phyloP scores from a whole-genome alignment of 2,888 invertebrate species.

The Charanyca ferruginea region DNA sequence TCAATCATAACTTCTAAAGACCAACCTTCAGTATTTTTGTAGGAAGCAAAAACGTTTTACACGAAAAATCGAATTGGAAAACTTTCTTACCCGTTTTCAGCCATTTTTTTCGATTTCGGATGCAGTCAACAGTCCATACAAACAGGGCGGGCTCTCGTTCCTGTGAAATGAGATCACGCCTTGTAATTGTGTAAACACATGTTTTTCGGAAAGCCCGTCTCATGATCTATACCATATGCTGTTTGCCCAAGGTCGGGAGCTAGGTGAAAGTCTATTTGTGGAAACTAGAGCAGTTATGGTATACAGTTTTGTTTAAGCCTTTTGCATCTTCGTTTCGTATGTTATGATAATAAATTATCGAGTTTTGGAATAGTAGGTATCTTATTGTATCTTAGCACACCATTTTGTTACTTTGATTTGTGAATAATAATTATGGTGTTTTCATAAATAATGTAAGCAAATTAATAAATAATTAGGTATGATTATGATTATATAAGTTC shows the following conservation, averaged over 20 bases:
- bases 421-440: too few species aligned
- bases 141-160: constrained; percentile 61
- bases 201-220: constrained; percentile 65
- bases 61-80: constrained; percentile 11
- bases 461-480: too few species aligned
- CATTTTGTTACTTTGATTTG: too few species aligned
- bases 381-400: too few species aligned
- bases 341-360: background rate
- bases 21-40: constrained; percentile 9
- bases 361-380: background rate
- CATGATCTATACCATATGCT: constrained; percentile 67
- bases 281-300: constrained; percentile 57
- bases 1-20: constrained; percentile 24
- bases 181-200: constrained; percentile 72
- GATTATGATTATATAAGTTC: too few species aligned
- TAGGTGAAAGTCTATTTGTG: constrained; percentile 67
- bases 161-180: constrained; percentile 79
- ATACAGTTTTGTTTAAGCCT: constrained; percentile 40
- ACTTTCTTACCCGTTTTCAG: constrained; percentile 83
- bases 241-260: constrained; percentile 66
- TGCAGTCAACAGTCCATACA: constrained; percentile 69
- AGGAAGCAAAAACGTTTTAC: background rate
- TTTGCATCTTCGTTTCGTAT: constrained; percentile 21
- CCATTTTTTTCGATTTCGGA: constrained; percentile 73
- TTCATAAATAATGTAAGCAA: too few species aligned